A percentile compares a stretch with the other conserved stretches of the same genome.
These are phyloP conservation scores for Clarias gariepinus DNA, from an alignment of 2,113 vertebrate genomes.

Conservation along the genomic window DNA sequence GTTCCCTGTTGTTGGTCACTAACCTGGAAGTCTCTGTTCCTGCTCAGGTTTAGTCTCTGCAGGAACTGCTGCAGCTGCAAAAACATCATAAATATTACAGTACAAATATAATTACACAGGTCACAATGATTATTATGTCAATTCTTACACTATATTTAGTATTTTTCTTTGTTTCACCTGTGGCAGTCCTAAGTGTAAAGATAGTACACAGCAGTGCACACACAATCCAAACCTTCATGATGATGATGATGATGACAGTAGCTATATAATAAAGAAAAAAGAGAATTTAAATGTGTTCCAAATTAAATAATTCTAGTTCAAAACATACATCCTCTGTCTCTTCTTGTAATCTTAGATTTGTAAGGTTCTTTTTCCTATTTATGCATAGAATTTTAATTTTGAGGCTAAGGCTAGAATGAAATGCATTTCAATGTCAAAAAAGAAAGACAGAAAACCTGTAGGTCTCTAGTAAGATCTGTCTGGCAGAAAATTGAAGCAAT, in stretches of 20 bases:
- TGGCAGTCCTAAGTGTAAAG: neutral
- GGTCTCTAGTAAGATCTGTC: neutral
- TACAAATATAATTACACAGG: neutral
- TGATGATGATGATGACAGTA: neutral
- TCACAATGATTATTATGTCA: neutral
- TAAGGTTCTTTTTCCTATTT: too few relatives aligned
- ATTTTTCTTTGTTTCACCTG: neutral
- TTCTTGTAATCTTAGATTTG: too few relatives aligned
- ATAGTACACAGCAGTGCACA: neutral
- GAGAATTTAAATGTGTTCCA: neutral
- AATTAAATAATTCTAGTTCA: neutral
- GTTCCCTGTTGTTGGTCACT: neutral
- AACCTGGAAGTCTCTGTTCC: neutral
- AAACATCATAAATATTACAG: neutral
- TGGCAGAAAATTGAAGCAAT: neutral
- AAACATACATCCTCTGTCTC: too few relatives aligned
- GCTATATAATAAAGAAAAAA: neutral
- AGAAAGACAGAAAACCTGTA: too few relatives aligned
- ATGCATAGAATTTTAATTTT: neutral
- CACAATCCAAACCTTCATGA: slow-evolving; percentile 21
- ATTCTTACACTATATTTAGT: neutral
- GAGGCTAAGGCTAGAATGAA: too few relatives aligned
- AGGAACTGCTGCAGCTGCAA: neutral
- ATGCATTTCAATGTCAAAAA: too few relatives aligned
- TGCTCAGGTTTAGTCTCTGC: neutral